These are phyloP conservation scores for Trochalopteron elliotii DNA, from an alignment of 2,113 vertebrate species.

Conservation along the genomic window DNA sequence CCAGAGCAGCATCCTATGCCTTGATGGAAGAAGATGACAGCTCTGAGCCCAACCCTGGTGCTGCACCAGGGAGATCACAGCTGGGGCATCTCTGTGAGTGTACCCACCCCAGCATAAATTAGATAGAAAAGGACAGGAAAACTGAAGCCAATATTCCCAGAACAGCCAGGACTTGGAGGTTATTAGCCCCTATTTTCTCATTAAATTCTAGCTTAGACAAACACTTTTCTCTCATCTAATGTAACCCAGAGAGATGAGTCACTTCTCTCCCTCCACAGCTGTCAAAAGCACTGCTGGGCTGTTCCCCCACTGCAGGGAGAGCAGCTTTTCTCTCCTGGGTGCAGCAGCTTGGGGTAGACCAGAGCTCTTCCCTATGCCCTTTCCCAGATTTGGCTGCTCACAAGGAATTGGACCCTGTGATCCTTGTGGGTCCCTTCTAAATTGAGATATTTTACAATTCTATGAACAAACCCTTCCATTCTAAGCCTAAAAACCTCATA, in stretches of 20 bases:
- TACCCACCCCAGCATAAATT: not conserved
- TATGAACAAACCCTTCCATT: not conserved
- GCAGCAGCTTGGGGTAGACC: not conserved
- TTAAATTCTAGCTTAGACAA: constrained; percentile 24
- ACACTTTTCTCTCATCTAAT: not conserved
- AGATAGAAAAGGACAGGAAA: not conserved
- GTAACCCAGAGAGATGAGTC: not conserved
- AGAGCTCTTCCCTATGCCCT: not conserved
- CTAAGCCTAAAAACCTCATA: not conserved
- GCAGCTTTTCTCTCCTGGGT: not conserved
- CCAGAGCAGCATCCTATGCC: not conserved
- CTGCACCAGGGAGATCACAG: not conserved
- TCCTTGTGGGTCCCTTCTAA: not conserved
- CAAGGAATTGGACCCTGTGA: not conserved
- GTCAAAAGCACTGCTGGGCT: not conserved
- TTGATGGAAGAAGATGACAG: not conserved
- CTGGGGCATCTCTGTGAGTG: not conserved
- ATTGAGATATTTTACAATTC: not conserved
- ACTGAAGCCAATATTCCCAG: not conserved
- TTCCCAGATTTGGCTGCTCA: not conserved
- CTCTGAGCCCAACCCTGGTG: not conserved
- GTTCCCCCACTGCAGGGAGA: not conserved
- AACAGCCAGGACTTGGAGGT: not conserved
- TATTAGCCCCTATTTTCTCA: constrained; percentile 20
- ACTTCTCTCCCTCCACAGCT: not conserved